Conservation (phyloP, 1,140 invertebrate genomes). For the Saccostrea glomerata region DNA sequence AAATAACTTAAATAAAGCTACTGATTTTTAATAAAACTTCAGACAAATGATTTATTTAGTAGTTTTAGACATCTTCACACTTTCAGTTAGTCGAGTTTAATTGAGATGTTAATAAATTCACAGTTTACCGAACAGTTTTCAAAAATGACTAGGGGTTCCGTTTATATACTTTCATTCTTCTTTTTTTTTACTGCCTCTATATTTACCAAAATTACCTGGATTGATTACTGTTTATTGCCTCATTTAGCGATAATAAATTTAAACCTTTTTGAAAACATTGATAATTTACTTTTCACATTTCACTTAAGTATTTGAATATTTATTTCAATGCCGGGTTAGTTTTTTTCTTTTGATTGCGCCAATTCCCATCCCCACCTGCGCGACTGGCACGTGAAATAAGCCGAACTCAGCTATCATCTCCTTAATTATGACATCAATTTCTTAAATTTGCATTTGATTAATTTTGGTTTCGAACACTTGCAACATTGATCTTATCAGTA, state of each 20-base stretch:
- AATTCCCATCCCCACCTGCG: slow-evolving; percentile 25
- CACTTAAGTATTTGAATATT: slow-evolving; percentile 37
- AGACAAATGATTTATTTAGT: no score
- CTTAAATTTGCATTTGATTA: slow-evolving; percentile 44
- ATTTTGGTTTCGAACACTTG: slow-evolving; percentile 32
- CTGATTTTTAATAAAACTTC: no score
- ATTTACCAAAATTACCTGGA: not conserved
- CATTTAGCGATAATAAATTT: slow-evolving; percentile 30
- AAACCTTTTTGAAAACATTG: slow-evolving; percentile 34
- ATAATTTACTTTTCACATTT: slow-evolving; percentile 28
- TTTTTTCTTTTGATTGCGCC: slow-evolving; percentile 14
- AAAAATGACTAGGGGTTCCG: not conserved
- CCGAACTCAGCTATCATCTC: not conserved
- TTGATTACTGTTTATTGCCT: slow-evolving; percentile 10
- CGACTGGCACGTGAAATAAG: slow-evolving; percentile 10
- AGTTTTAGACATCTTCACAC: no score
- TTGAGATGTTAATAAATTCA: no score
- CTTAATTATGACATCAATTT: slow-evolving; percentile 44
- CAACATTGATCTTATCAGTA: not conserved
- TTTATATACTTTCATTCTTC: not conserved
- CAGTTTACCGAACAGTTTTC: no score
- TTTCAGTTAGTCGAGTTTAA: no score
- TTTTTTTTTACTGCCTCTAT: not conserved
- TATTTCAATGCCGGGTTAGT: slow-evolving; percentile 1
- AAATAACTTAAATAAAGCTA: no score